A percentile compares a stretch with the other conserved stretches of the same genome.
Conservation (phyloP, 2,888 invertebrate genomes). For the Augiades crinisus region DNA sequence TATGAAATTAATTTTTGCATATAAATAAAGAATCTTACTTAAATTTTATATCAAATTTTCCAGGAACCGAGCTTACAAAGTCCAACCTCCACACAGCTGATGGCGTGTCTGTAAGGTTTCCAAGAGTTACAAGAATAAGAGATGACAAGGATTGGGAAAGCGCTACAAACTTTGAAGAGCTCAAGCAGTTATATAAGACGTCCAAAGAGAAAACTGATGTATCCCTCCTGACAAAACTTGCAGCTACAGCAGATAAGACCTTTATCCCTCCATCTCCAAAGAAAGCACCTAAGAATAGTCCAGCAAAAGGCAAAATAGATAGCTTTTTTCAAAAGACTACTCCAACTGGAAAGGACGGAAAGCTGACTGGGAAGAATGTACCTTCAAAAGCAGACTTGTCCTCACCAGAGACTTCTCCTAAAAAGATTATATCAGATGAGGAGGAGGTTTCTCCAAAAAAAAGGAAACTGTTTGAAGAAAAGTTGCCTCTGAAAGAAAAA, state of each 20-base stretch:
- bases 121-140: slow-evolving; percentile 91
- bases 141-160: slow-evolving; percentile 92
- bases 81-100: slow-evolving; percentile 94
- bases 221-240: slow-evolving; percentile 74
- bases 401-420: too few relatives aligned
- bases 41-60: slow-evolving; percentile 31
- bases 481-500: too few relatives aligned
- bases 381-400: slow-evolving; percentile 24
- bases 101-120: slow-evolving; percentile 96
- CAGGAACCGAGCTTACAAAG: slow-evolving; percentile 88
- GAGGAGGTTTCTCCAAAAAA: too few relatives aligned
- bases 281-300: slow-evolving; percentile 54
- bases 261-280: slow-evolving; percentile 44
- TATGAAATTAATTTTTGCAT: too few relatives aligned
- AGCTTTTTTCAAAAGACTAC: slow-evolving; percentile 29
- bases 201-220: slow-evolving; percentile 85
- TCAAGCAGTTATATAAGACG: slow-evolving; percentile 84
- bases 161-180: slow-evolving; percentile 90
- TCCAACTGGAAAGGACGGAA: slow-evolving; percentile 17
- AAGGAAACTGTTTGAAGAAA: too few relatives aligned
- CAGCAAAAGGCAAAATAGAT: slow-evolving; percentile 37
- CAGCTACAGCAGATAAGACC: slow-evolving; percentile 49
- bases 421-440: too few relatives aligned
- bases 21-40: too few relatives aligned
- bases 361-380: slow-evolving; percentile 22